Percentiles rank a stretch among this genome's conserved stretches.
These are phyloP conservation scores for Ichneumoninae sp. DNA, from an alignment of 2,888 invertebrate species.

Conservation along the genomic window DNA sequence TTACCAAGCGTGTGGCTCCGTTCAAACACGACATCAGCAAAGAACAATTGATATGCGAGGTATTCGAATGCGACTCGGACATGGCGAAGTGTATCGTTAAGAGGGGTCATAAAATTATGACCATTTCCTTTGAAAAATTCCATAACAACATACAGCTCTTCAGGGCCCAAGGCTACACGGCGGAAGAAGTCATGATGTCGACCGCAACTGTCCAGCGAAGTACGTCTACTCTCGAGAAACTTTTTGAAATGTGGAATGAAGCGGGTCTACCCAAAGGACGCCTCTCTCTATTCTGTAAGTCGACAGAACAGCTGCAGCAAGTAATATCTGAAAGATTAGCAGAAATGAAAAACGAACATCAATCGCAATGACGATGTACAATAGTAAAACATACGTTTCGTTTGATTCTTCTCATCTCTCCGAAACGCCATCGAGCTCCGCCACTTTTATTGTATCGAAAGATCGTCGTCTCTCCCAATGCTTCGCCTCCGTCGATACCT, in stretches of 20 bases:
- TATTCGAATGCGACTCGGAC: conserved; percentile 48
- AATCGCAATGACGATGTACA: background rate
- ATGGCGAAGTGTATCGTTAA: background rate
- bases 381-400: background rate
- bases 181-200: conserved; percentile 41
- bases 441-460: background rate
- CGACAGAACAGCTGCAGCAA: background rate
- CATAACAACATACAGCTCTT: conserved; percentile 4
- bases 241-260: background rate
- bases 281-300: background rate
- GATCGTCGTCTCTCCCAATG: conserved; percentile 74
- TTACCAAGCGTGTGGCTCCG: background rate
- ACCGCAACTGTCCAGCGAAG: background rate
- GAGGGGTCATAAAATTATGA: background rate
- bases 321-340: background rate
- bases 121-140: background rate
- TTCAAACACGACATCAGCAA: background rate
- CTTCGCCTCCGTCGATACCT: conserved; percentile 86
- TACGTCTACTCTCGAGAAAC: background rate
- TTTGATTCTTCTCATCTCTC: conserved; percentile 24
- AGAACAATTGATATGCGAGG: conserved; percentile 25
- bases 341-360: background rate
- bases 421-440: conserved; percentile 1
- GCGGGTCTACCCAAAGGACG: background rate
- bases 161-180: conserved; percentile 46